Evolutionary conservation across 2,113 vertebrate species (phyloP).

Genomic region (Mastomys coucha): DNA sequence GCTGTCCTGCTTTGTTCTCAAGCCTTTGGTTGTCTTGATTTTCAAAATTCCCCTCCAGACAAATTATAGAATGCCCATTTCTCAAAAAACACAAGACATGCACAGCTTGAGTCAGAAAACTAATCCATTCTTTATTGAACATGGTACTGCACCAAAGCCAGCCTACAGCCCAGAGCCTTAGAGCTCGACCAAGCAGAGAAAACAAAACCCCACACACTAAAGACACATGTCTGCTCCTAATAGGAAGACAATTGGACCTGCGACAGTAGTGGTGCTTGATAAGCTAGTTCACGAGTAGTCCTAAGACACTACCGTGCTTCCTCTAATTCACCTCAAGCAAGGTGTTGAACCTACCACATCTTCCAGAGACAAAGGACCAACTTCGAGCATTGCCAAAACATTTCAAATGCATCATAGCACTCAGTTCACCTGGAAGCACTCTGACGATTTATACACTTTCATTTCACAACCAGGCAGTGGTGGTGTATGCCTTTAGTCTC

Average conservation of each 20-base stretch:
- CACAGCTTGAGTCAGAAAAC: conserved; percentile 49
- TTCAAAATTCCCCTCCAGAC: conserved; percentile 24
- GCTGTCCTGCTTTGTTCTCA: not conserved
- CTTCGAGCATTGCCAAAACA: conserved; percentile 58
- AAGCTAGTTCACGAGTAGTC: not conserved
- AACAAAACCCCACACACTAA: not conserved
- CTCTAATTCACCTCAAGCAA: conserved; percentile 13
- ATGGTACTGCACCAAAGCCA: conserved; percentile 17
- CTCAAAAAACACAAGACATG: not conserved
- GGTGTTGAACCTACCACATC: not conserved
- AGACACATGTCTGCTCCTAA: not conserved
- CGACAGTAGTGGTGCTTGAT: not conserved
- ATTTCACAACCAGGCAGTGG: not conserved
- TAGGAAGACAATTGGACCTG: conserved; percentile 5
- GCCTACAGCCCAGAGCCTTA: conserved; percentile 14
- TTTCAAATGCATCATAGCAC: not conserved
- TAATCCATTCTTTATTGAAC: conserved; percentile 13
- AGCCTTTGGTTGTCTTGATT: not conserved
- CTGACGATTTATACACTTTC: not conserved
- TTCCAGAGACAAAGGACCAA: conserved; percentile 44
- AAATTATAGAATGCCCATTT: not conserved
- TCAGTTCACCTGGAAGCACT: not conserved
- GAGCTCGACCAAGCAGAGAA: conserved; percentile 19
- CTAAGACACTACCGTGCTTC: not conserved
- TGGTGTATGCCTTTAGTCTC: not conserved